These are phyloP conservation scores for Perccottus glenii DNA, from an alignment of 2,113 vertebrate genomes.

Conservation along the genomic window DNA sequence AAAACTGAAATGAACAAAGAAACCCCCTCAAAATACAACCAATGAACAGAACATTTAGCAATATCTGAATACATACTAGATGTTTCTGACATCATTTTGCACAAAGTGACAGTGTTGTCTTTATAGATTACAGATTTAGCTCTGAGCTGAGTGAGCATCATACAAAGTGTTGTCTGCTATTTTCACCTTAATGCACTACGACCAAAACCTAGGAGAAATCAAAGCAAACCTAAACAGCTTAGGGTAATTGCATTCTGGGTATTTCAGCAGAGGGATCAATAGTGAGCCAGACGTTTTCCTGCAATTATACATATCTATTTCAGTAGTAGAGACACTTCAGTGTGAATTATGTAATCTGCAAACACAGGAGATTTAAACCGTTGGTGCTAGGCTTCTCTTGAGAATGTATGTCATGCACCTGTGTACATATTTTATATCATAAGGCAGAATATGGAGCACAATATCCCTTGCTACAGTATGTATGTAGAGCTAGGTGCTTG, in stretches of 20 bases:
- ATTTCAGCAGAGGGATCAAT: constrained; percentile 23
- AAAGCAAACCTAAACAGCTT: constrained; percentile 13
- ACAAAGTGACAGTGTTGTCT: neutral
- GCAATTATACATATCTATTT: constrained; percentile 19
- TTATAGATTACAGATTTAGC: constrained; percentile 10
- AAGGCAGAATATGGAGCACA: neutral
- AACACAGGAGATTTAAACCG: constrained; percentile 51
- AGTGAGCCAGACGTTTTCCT: constrained; percentile 13
- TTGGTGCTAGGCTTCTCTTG: constrained; percentile 4
- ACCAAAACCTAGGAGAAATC: constrained; percentile 11
- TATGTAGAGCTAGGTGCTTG: constrained; percentile 12
- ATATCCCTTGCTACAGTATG: no score
- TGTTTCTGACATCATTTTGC: constrained; percentile 23
- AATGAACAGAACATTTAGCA: neutral
- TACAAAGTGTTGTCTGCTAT: neutral
- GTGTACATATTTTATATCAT: constrained; percentile 1
- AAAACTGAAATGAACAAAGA: neutral
- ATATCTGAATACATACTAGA: constrained; percentile 36
- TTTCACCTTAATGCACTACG: neutral
- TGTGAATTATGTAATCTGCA: neutral
- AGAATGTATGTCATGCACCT: constrained; percentile 13
- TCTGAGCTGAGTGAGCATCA: neutral
- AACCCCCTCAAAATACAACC: neutral
- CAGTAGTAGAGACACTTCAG: constrained; percentile 29
- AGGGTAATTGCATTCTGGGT: constrained; percentile 14